phyloP scores from a whole-genome alignment of 2,888 invertebrate species.

The Cacoxenus indagator region DNA sequence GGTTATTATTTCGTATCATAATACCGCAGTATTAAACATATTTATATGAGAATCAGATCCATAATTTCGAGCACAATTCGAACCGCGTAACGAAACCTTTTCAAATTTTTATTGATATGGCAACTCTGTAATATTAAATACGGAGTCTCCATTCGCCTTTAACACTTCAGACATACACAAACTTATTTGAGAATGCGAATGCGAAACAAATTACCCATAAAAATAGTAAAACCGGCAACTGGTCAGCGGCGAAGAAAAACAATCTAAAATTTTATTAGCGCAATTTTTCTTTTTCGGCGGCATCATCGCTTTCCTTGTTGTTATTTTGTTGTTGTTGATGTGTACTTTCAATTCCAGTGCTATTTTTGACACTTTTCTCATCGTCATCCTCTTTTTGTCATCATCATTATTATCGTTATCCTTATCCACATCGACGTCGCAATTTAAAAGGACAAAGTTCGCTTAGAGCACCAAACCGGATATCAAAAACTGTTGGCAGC shows the following conservation, averaged over 20 bases:
- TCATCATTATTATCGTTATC: neutral
- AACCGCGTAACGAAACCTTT: too few relatives aligned
- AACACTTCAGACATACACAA: too few relatives aligned
- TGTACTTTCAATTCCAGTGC: neutral
- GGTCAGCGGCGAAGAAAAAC: constrained; percentile 1
- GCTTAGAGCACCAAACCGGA: neutral
- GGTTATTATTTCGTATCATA: too few relatives aligned
- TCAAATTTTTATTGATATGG: too few relatives aligned
- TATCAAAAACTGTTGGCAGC: constrained; percentile 4
- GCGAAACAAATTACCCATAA: too few relatives aligned
- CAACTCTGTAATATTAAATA: too few relatives aligned
- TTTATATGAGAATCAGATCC: too few relatives aligned
- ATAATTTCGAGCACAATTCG: too few relatives aligned
- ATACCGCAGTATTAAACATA: too few relatives aligned
- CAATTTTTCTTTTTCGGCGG: constrained; percentile 38
- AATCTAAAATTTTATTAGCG: constrained; percentile 38
- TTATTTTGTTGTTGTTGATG: neutral
- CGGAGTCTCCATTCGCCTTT: too few relatives aligned
- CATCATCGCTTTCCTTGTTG: neutral
- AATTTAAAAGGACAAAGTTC: constrained; percentile 16
- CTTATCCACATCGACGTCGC: neutral
- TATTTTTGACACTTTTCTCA: constrained; percentile 15
- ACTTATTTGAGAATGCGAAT: too few relatives aligned
- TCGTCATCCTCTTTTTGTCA: neutral
- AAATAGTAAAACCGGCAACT: neutral